A percentile compares a stretch with the other conserved stretches of the same genome.
Conservation (phyloP, 2,113 vertebrate genomes). For the Apteryx owenii region DNA sequence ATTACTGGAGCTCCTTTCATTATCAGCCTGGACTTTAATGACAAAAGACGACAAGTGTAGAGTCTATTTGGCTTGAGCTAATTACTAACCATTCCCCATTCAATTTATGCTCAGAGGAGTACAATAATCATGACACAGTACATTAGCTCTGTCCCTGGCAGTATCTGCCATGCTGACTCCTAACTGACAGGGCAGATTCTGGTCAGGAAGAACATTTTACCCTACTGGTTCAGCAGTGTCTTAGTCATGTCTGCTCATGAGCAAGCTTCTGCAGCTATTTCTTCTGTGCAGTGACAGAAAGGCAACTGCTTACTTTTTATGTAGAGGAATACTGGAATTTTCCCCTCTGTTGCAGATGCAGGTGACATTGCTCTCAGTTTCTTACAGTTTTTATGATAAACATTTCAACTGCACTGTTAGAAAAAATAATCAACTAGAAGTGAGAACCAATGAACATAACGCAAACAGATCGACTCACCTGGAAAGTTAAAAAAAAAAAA, state of each 20-base stretch:
- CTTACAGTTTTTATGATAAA: slow-evolving; percentile 15
- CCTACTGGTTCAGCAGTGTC: background rate
- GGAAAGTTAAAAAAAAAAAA: background rate
- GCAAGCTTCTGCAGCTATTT: background rate
- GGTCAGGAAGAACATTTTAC: background rate
- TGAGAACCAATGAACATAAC: background rate
- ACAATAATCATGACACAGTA: slow-evolving; percentile 36
- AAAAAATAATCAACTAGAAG: slow-evolving; percentile 9
- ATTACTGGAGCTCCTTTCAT: slow-evolving; percentile 53
- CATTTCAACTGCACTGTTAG: background rate
- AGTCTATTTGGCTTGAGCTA: slow-evolving; percentile 64
- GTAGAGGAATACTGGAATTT: background rate
- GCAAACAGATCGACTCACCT: background rate
- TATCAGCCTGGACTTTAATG: slow-evolving; percentile 43
- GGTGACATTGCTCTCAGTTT: background rate
- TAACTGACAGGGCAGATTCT: slow-evolving; percentile 31
- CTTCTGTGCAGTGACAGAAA: background rate
- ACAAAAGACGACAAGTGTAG: slow-evolving; percentile 64
- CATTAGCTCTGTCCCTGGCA: slow-evolving; percentile 32
- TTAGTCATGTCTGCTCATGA: background rate
- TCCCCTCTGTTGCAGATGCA: background rate
- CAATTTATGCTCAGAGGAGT: slow-evolving; percentile 49
- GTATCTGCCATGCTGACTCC: background rate
- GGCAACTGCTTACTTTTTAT: background rate
- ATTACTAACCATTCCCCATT: slow-evolving; percentile 49